Evolutionary conservation across 2,888 invertebrate species (phyloP).

Genomic region (Drosophila atripex): DNA sequence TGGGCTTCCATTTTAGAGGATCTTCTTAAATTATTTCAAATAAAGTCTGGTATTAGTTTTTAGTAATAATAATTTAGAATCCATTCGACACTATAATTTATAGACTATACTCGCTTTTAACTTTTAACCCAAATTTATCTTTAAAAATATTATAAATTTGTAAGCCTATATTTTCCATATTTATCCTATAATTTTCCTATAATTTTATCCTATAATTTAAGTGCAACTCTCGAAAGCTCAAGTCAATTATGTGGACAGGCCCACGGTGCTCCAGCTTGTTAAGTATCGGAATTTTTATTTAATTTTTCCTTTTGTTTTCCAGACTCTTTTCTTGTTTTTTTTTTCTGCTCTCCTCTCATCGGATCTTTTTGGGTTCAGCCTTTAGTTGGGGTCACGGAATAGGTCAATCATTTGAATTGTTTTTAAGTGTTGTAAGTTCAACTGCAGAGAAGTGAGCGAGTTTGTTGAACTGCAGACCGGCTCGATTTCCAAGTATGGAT

Average conservation of each 20-base stretch:
- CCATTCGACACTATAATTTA: no score
- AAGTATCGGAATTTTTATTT: conserved; percentile 46
- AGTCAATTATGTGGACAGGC: conserved; percentile 68
- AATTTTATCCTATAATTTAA: conserved; percentile 19
- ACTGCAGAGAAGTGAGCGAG: conserved; percentile 17
- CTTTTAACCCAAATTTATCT: no score
- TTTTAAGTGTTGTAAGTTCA: conserved; percentile 72
- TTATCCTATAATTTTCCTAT: conserved; percentile 3
- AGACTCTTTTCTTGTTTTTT: conserved; percentile 19
- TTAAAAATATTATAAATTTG: no score
- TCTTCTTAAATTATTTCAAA: no score
- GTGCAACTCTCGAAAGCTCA: conserved; percentile 53
- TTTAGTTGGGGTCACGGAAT: conserved; percentile 63
- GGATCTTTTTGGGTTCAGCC: conserved; percentile 43
- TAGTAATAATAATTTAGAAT: no score
- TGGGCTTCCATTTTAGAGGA: no score
- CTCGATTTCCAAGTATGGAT: conserved; percentile 5
- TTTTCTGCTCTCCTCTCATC: no score
- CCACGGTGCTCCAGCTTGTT: conserved; percentile 68
- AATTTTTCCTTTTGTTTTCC: conserved; percentile 21
- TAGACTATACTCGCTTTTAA: no score
- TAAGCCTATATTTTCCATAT: no score
- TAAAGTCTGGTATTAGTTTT: no score
- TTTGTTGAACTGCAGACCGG: conserved; percentile 29
- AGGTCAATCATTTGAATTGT: conserved; percentile 78